Base-by-base conservation (phyloP, 2,888 invertebrate genomes). In the Adineta ricciae region DNA sequence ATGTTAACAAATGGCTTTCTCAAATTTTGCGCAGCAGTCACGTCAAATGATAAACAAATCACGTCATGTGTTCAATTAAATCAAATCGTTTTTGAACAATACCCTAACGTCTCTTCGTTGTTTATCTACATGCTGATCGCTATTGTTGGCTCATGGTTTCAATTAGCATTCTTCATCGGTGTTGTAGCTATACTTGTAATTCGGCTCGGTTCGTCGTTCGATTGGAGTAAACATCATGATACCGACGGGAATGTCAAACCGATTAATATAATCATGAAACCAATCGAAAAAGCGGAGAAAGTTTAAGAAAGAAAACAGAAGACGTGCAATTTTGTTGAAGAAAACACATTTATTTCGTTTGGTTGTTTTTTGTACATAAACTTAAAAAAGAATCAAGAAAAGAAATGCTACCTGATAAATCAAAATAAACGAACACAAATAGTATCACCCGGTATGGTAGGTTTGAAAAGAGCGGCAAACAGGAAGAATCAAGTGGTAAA, bases 1-100 rank as follows among this genome's bases (percentile, higher is more conserved):
- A 41, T 78, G 2, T 78, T 78, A 78, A 78, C 78, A n/a, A 78
- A 78, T 78, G 78, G 78, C n/a, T 78, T 78, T 41, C 41, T n/a
- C 11, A 38, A 41, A 41, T 41, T 78, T 78, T 78, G 78, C 19
- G 5, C 41, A n/a, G 41, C 41, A 4, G n/a, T 78, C 9, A 41
- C 41, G 9, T n/a, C 41, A 38, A 41, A 78, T 24, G 24, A 78
- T 41, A 41, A 0, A 41, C 41, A 16, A n/a, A 24, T 41, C 2
- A 38, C 9, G 3, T n/a, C 38, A 24, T 78, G 78, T 41, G n/a
- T n/a, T 24, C 78, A 78, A 41, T 3, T 78, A 78, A 78, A 78
- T 78, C n/a, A 41, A 9, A 11, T 78, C 9, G 24, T 5, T n/a
- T 78, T 78, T 5, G 78, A 78, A 78, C 78, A 78, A 78, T 78